Base-by-base conservation (phyloP, 2,888 invertebrate genomes). In the Andrena chrysosceles region DNA sequence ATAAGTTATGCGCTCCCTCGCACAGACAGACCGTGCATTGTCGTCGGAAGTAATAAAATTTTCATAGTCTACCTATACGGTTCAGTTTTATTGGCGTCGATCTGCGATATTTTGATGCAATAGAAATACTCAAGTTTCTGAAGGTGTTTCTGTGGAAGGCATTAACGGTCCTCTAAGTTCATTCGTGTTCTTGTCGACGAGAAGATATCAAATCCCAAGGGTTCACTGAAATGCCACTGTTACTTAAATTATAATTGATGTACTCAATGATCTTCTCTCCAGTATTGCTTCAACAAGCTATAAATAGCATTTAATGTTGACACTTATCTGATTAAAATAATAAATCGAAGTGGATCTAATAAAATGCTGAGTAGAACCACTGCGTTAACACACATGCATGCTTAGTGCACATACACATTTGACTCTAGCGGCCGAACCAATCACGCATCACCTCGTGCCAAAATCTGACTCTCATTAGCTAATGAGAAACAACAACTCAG, bases 21-120 rank as follows among this genome's bases (percentile, higher is more conserved):
- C n/a, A 49, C 66, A 26, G 48, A 4, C n/a, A 10, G 66, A 7
- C 48, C 54, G 52, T 23, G 54, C 52, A 68, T 68, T 68, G 67
- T 68, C 54, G 52, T 33, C 10, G 67, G 13, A 49, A 23, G 33
- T 54, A 29, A 68, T 68, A 54, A 54, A 68, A 31, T 68, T 68
- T 68, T 68, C 67, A 68, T 33, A 33, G 52, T 23, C 23, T 54
- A 23, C 52, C 67, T 33, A 54, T 54, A 54, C 33, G 33, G 29
- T 68, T 54, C 52, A 54, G 52, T 68, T 68, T 68, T 68, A 54
- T 54, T 68, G 52, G 23, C 33, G 54, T 35, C 67, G 67, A 68
- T 68, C 52, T 20, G 16, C 33, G 67, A 67, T 67, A 67, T 67
- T 67, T 67, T 54, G 52, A 54, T 23, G 33, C 67, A 49, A 52